Evolutionary conservation across 2,113 vertebrate species (phyloP), one percentile per base, ranked within the genome.

Genomic region (Panthera leo): DNA sequence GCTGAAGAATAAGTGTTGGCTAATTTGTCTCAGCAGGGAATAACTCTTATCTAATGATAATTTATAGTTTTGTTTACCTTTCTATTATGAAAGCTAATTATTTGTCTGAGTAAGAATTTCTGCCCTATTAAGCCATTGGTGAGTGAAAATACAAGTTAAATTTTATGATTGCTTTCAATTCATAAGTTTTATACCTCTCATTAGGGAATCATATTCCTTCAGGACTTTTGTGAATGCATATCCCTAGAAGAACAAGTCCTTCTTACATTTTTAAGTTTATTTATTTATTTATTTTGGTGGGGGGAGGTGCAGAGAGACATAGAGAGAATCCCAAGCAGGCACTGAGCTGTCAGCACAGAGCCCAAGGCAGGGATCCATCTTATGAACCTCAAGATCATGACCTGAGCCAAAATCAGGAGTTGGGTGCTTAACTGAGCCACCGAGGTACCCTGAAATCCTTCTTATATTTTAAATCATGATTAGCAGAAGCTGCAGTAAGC

Each of bases 51-150:
- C 58, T 96, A 94, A 97, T 95, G 25, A 75, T 95, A 97, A 97
- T 97, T 96, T 94, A 96, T 86, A 68, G 61, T 96, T 95, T 89
- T 95, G 86, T 98, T 98, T 97, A 90, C 84, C 75, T 95, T 96
- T 94, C 36, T 53, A 29, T 84, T 96, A 58, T 53, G 68, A 94
- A 96, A 84, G 42, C 68, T 93, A 70, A 96, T 96, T 96, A 95
- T 92, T 95, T 73, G 70, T 86, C 93, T 96, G 39, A 92, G 68
- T 94, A 94, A 95, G 89, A 34, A 10, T 86, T 88, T 93, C 83
- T 94, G 78, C 39, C 39, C 48, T 89, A 91, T 91, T 95, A 96
- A 95, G 85, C 8, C 78, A 94, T 5, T 75, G 71, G 58, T 93
- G 39, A 97, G n/a, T 94, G 79, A 97, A 95, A 97, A 89, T 82